Evolutionary conservation across 2,797 vertebrate genomes (phyloP), one percentile per base, ranked within the genome.

Genomic region (Schizothorax lantsangensis): DNA sequence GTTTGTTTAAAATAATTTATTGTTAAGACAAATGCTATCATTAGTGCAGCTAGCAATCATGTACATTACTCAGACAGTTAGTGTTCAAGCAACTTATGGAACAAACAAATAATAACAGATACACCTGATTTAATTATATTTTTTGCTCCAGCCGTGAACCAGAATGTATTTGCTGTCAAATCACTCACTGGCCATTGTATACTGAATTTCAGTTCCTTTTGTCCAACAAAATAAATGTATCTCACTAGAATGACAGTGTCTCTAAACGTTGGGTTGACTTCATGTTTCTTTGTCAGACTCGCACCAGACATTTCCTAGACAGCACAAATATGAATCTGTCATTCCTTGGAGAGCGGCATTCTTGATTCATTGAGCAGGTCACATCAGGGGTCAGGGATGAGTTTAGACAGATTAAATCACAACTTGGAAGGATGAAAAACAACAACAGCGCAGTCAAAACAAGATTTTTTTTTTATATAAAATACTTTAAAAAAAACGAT

Each of bases 301-400:
- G n/a, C 52, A 40, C 66, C 68, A 81, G 72, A 84, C 72, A 75
- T 89, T 89, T 84, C 85, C 72, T 87, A 82, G 88, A 89, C 74
- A 79, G 78, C 72, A 72, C 38, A 52, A 73, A 89, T 80, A 40
- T 84, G 82, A 78, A 62, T 81, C 64, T 81, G 47, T 57, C 77
- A 84, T 68, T 85, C 52, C 45, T 85, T 82, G 21, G 49, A 81
- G 66, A 49, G 33, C 10, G 2, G 33, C 12, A 40, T 78, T 78
- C 66, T 79, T 72, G 71, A 83, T 83, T 73, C 80, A 69, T 59
- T 43, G 57, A 80, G 83, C 59, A 52, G 84, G 62, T 40, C 84
- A 30, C 8, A 40, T 36, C 43, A n/a, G 15, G 59, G 68, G 77
- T 36, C 47, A 73, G 71, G 78, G 71, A 77, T 72, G 33, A 81